phyloP scores from a whole-genome alignment of 1,140 invertebrate genomes.

The Musca domestica region DNA sequence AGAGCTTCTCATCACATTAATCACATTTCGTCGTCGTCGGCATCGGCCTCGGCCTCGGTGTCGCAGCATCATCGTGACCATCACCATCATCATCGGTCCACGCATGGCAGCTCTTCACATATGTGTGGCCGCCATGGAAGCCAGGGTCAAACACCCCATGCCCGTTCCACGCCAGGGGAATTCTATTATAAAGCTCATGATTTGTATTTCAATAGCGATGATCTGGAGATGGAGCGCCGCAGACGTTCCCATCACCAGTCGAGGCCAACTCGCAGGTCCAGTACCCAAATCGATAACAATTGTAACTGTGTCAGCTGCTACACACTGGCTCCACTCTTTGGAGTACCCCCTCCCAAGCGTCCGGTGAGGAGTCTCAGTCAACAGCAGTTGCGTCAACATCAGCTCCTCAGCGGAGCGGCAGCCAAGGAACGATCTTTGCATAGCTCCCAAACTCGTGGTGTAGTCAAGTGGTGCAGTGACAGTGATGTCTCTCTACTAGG shows the following conservation, averaged over 20 bases:
- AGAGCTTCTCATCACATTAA: not conserved
- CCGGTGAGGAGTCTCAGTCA: slow-evolving; percentile 47
- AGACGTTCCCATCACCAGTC: not conserved
- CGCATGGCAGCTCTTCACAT: not conserved
- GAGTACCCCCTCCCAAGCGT: slow-evolving; percentile 38
- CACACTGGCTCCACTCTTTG: slow-evolving; percentile 46
- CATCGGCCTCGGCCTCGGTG: not conserved
- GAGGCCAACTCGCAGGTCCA: not conserved
- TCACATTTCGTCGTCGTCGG: not conserved
- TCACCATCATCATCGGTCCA: not conserved
- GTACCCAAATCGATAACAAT: not conserved
- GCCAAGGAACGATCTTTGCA: not conserved
- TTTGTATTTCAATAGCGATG: not conserved
- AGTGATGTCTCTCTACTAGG: slow-evolving; percentile 48
- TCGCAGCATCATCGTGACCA: not conserved
- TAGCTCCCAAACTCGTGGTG: slow-evolving; percentile 15
- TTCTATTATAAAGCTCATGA: slow-evolving; percentile 8
- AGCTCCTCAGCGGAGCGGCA: slow-evolving; percentile 40
- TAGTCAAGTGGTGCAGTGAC: slow-evolving; percentile 51
- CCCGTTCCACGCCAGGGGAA: not conserved
- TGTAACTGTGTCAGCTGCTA: slow-evolving; percentile 51
- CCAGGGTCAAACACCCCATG: not conserved
- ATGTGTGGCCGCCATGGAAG: not conserved
- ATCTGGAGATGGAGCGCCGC: not conserved
- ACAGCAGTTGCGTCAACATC: slow-evolving; percentile 46